Percentiles rank a stretch among this genome's conserved stretches.
These are phyloP conservation scores for Pristionchus japonicus DNA, from an alignment of 2,888 invertebrate genomes.

Conservation along the genomic window DNA sequence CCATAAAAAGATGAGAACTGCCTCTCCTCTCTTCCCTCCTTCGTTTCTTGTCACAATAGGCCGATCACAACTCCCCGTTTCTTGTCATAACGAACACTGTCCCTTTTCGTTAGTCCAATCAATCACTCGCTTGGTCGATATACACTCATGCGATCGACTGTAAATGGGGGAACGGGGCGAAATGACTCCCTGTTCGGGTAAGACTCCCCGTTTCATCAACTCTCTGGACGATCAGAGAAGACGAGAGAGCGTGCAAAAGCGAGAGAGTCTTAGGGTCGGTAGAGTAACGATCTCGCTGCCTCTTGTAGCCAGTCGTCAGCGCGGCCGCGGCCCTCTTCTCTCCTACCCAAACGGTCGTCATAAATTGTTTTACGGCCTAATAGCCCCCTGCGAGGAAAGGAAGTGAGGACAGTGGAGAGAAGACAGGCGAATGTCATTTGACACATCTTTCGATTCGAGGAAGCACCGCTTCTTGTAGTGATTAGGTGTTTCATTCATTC, in stretches of 20 bases:
- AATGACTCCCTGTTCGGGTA: neutral
- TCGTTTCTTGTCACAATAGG: neutral
- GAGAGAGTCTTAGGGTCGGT: neutral
- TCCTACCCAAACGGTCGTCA: constrained; percentile 30
- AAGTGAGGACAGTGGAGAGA: constrained; percentile 6
- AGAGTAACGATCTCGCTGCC: neutral
- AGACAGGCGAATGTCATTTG: constrained; percentile 2
- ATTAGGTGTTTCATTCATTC: too few species aligned
- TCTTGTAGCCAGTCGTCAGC: constrained; percentile 22
- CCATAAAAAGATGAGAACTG: constrained; percentile 33
- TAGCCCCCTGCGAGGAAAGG: constrained; percentile 44
- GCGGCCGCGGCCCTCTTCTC: constrained; percentile 2
- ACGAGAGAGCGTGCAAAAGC: neutral
- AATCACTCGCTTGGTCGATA: neutral
- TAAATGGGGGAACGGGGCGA: neutral
- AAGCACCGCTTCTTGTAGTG: neutral
- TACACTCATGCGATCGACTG: neutral
- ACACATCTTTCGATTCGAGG: constrained; percentile 7
- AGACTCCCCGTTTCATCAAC: neutral
- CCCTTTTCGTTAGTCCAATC: neutral
- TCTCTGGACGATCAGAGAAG: neutral
- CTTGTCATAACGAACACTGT: neutral
- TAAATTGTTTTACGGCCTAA: constrained; percentile 48
- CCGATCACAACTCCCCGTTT: neutral
- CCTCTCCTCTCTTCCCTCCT: neutral